Evolutionary conservation across 1,140 invertebrate species (phyloP).

Genomic region (Leptinotarsa texana): DNA sequence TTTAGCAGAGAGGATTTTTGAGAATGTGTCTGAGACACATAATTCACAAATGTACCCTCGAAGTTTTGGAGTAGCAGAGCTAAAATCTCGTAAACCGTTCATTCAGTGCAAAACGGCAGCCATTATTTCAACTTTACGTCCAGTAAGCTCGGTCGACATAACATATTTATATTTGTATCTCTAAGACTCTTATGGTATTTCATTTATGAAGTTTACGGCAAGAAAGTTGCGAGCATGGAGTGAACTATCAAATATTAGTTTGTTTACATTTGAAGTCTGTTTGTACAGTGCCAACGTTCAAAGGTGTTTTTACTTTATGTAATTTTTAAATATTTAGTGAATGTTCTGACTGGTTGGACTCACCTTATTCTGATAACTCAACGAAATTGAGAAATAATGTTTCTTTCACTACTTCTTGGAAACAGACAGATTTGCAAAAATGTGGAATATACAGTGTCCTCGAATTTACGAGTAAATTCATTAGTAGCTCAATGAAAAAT

Average conservation of each 20-base stretch:
- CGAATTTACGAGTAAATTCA: too few relatives aligned
- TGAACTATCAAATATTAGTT: neutral
- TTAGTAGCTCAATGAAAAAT: too few relatives aligned
- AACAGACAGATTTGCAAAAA: too few relatives aligned
- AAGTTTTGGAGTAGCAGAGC: neutral
- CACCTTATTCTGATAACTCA: too few relatives aligned
- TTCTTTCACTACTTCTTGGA: too few relatives aligned
- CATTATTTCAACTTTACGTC: slow-evolving; percentile 3
- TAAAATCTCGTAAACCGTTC: neutral
- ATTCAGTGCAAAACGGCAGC: neutral
- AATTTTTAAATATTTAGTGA: neutral
- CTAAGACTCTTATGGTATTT: neutral
- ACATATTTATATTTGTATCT: slow-evolving; percentile 4
- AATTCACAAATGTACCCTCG: neutral
- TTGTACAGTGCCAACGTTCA: neutral
- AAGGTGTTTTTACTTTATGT: neutral
- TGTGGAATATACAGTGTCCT: too few relatives aligned
- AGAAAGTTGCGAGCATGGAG: neutral
- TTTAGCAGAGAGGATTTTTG: too few relatives aligned
- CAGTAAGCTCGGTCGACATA: neutral
- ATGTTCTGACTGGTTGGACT: neutral
- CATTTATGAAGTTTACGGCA: neutral
- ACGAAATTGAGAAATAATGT: too few relatives aligned
- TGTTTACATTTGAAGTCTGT: neutral
- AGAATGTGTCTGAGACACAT: neutral